A percentile compares a stretch with the other conserved stretches of the same genome.
phyloP scores from a whole-genome alignment of 2,888 invertebrate genomes.

The Eremobia ochroleuca region DNA sequence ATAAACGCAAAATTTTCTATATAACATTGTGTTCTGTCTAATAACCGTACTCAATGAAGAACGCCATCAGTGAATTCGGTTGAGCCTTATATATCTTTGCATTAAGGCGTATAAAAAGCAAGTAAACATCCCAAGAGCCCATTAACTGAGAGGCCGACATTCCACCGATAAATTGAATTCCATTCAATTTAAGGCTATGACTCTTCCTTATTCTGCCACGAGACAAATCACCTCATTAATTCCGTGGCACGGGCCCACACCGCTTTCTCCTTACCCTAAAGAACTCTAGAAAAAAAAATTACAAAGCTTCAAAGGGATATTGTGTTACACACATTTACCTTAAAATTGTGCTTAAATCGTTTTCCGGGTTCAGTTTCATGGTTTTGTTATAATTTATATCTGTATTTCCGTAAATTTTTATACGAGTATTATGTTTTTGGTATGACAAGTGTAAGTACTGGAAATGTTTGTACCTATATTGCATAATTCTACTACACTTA shows the following conservation, averaged over 20 bases:
- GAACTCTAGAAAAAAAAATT: conserved; percentile 63
- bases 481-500: neutral
- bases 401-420: neutral
- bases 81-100: conserved; percentile 65
- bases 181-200: conserved; percentile 79
- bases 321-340: conserved; percentile 32
- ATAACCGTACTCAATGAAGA: conserved; percentile 51
- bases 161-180: conserved; percentile 77
- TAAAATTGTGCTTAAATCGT: conserved; percentile 38
- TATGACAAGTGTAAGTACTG: neutral
- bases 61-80: conserved; percentile 54
- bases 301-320: conserved; percentile 45
- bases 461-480: neutral
- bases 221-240: conserved; percentile 86
- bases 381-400: neutral
- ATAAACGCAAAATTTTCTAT: conserved; percentile 25
- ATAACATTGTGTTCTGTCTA: conserved; percentile 43
- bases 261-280: conserved; percentile 72
- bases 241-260: conserved; percentile 77
- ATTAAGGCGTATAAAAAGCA: conserved; percentile 69
- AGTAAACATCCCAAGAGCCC: conserved; percentile 73
- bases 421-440: neutral
- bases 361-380: conserved; percentile 9
- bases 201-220: conserved; percentile 71
- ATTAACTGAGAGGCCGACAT: conserved; percentile 68